Percentiles rank a stretch among this genome's conserved stretches.
Conservation (phyloP, 2,888 invertebrate species). For the Phengaris alcon region DNA sequence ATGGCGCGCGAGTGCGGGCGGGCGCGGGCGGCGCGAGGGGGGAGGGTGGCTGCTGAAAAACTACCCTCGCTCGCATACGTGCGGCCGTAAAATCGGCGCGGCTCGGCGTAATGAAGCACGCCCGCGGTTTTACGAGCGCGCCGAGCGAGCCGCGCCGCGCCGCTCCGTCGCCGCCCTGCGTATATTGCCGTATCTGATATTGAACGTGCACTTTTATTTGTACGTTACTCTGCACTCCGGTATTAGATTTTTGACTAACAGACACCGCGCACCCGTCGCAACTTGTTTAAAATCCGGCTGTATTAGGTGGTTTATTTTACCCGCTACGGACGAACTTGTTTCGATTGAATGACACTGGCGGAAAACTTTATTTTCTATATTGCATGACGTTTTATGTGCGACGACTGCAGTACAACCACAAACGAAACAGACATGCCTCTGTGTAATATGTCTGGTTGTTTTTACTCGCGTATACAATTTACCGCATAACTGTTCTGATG, state of each 20-base stretch:
- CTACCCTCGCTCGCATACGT: conserved; percentile 61
- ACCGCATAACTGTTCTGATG: too few relatives aligned
- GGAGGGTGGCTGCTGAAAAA: conserved; percentile 69
- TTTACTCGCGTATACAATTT: too few relatives aligned
- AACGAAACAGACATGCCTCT: not conserved
- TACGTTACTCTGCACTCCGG: conserved; percentile 25
- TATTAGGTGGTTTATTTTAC: conserved; percentile 8
- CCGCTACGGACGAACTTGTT: conserved; percentile 1
- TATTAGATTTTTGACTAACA: conserved; percentile 19
- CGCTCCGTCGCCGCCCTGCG: conserved; percentile 59
- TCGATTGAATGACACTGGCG: conserved; percentile 5
- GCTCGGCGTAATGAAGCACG: conserved; percentile 70
- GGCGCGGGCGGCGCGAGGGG: conserved; percentile 43
- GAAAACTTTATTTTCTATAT: conserved; percentile 9
- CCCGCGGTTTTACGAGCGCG: conserved; percentile 73
- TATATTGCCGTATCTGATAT: conserved; percentile 70
- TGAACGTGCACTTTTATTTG: conserved; percentile 47
- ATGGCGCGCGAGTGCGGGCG: conserved; percentile 64
- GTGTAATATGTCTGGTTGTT: too few relatives aligned
- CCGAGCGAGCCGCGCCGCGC: conserved; percentile 48
- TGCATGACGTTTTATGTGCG: conserved; percentile 7
- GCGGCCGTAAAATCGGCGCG: conserved; percentile 44
- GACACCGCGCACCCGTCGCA: not conserved
- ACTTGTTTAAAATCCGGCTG: conserved; percentile 2
- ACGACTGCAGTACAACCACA: not conserved